Conservation (phyloP, 2,888 invertebrate species). For the Aradus depressus region DNA sequence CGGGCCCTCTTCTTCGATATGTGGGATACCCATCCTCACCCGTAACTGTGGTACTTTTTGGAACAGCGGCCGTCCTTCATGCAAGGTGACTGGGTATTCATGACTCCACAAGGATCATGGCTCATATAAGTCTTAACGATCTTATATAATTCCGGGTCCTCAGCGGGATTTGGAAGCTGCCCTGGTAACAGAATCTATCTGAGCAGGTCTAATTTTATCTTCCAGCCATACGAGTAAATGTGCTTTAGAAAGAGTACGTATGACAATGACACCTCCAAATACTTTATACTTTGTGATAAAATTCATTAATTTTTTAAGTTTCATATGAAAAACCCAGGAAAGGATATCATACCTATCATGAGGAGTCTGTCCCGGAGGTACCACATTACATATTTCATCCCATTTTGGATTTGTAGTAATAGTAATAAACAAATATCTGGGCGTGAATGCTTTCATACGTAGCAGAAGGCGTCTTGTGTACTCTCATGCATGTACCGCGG, state of each 20-base stretch:
- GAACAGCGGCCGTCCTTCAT: slow-evolving; percentile 7
- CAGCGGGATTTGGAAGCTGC: slow-evolving; percentile 4
- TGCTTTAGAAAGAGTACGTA: slow-evolving; percentile 27
- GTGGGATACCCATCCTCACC: slow-evolving; percentile 10
- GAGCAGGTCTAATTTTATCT: neutral
- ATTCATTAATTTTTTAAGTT: slow-evolving; percentile 28
- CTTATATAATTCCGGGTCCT: slow-evolving; percentile 9
- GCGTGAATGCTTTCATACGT: no score
- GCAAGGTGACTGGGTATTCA: slow-evolving; percentile 17
- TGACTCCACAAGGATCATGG: slow-evolving; percentile 17
- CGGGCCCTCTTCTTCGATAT: no score
- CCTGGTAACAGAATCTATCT: slow-evolving; percentile 2
- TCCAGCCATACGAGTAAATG: slow-evolving; percentile 7
- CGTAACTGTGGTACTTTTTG: neutral
- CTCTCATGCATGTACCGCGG: neutral
- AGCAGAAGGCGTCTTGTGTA: slow-evolving; percentile 1
- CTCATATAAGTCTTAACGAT: slow-evolving; percentile 13
- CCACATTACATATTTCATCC: no score
- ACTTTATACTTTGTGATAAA: slow-evolving; percentile 27
- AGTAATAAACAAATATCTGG: no score
- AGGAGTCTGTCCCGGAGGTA: slow-evolving; percentile 10
- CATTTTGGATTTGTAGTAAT: no score
- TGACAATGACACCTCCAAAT: slow-evolving; percentile 10
- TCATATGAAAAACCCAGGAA: slow-evolving; percentile 31
- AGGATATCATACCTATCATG: slow-evolving; percentile 23